Evolutionary conservation across 2,888 invertebrate species (phyloP).

Genomic region (Ferrisia virgata): DNA sequence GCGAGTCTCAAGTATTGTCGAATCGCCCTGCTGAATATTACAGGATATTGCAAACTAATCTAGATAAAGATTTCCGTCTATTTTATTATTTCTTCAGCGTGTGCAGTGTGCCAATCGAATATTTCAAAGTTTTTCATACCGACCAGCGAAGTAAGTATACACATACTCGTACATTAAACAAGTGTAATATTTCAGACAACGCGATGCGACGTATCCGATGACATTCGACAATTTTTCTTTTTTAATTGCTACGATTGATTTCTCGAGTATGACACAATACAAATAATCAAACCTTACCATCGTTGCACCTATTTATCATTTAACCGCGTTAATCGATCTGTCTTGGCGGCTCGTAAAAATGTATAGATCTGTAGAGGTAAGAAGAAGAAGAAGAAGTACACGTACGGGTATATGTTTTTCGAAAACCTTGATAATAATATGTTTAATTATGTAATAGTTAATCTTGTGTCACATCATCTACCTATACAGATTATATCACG

Average conservation of each 20-base stretch:
- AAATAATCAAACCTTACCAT: too few species aligned
- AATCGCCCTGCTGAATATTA: neutral
- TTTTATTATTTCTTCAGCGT: conserved; percentile 6
- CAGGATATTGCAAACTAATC: conserved; percentile 29
- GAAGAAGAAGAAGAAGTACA: neutral
- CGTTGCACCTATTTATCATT: too few species aligned
- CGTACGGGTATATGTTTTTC: neutral
- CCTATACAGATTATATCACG: neutral
- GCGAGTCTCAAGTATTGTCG: neutral
- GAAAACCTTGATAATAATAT: conserved; percentile 23
- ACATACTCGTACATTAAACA: neutral
- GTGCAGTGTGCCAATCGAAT: conserved; percentile 3
- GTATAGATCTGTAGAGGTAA: neutral
- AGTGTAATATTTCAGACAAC: neutral
- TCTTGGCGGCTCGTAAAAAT: neutral
- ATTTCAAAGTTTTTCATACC: neutral
- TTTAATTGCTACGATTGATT: too few species aligned
- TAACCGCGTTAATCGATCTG: too few species aligned
- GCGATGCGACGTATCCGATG: neutral
- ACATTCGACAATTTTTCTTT: neutral
- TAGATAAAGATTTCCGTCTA: conserved; percentile 26
- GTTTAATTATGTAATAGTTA: neutral
- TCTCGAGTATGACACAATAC: too few species aligned
- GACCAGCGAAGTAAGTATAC: too few species aligned
- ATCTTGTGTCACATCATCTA: conserved; percentile 14